Base-by-base conservation (phyloP, 2,113 vertebrate species). In the Alethe diademata region DNA sequence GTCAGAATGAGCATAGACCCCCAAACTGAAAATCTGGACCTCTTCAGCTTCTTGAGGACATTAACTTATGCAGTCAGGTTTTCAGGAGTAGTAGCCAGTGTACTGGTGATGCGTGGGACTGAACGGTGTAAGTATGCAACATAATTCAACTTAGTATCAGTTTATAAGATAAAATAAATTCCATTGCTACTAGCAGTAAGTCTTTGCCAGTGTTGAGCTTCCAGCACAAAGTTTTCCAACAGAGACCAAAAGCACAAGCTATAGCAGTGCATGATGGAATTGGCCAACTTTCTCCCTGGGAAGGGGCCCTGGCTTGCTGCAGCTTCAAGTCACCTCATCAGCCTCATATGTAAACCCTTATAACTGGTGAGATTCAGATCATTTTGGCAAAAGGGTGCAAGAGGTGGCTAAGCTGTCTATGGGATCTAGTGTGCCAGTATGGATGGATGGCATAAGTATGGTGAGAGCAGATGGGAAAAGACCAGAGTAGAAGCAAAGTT, bases 331-430 rank as follows among this genome's bases (percentile, higher is more conserved):
- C 25, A 75, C 19, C 12, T 53, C 5, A 2, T 79, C 12, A 86
- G 23, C 22, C 20, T 65, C 14, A 3, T 11, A 12, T 47, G 8
- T 33, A 65, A 91, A 57, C 12, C n/a, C 45, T 53, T 56, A 3
- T 14, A 53, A 69, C 8, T 0, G 1, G 10, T 26, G 14, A 67
- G 11, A 50, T 50, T 79, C 0, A 1, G 58, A 62, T 17, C 1
- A 31, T 16, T 70, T 42, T 78, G 51, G 29, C 26, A 66, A 57
- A 75, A 83, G 4, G 14, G 43, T 2, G 1, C 13, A 51, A 56
- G 61, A 26, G 15, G 11, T 72, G n/a, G 18, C 14, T 69, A 29
- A 66, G 3, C 8, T 20, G 9, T 11, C 47, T 28, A 11, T 60
- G 15, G 11, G n/a, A 65, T 35, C 31, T 16, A 24, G 12, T 19